These are phyloP conservation scores for Ischnus inquisitorius DNA, from an alignment of 2,888 invertebrate species.

Conservation along the genomic window DNA sequence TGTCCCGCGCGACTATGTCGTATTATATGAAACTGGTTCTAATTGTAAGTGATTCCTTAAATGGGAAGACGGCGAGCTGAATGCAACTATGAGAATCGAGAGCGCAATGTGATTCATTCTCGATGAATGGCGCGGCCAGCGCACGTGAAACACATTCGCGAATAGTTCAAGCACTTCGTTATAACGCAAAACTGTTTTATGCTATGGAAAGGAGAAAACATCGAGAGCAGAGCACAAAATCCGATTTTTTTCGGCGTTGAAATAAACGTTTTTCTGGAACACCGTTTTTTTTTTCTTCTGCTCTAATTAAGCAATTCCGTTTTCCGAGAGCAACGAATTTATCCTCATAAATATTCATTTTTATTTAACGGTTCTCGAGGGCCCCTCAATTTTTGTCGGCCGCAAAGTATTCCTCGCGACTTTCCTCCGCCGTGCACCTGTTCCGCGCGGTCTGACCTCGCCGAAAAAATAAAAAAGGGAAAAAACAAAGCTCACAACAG, in stretches of 20 bases:
- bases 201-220: neutral
- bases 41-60: constrained; percentile 65
- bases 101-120: constrained; percentile 65
- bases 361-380: neutral
- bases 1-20: constrained; percentile 18
- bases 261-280: neutral
- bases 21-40: constrained; percentile 59
- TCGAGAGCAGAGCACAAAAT: no score
- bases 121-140: constrained; percentile 40
- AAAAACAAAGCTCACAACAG: constrained; percentile 7
- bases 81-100: constrained; percentile 59
- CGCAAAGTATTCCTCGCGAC: constrained; percentile 25
- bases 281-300: neutral
- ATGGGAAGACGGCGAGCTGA: constrained; percentile 51
- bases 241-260: neutral
- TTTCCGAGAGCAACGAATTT: neutral
- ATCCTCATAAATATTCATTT: neutral
- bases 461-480: neutral
- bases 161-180: constrained; percentile 7
- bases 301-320: neutral
- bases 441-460: constrained; percentile 49
- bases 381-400: neutral
- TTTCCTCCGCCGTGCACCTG: constrained; percentile 62
- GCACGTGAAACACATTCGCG: constrained; percentile 26
- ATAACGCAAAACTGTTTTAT: constrained; percentile 8